Conservation (phyloP, 2,113 vertebrate species). For the Melanerpes formicivorus region DNA sequence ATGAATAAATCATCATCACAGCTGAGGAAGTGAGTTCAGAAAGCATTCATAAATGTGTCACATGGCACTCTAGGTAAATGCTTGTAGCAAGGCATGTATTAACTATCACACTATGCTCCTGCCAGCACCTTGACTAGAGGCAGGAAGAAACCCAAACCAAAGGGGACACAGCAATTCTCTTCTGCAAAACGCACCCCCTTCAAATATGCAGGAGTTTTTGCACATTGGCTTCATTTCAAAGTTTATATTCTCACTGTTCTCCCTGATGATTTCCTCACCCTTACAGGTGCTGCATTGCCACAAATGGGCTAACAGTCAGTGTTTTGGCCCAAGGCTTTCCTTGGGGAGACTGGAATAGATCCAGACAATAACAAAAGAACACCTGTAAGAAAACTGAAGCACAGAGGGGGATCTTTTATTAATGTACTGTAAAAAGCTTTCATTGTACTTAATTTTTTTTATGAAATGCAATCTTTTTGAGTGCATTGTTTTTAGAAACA, state of each 20-base stretch:
- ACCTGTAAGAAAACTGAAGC: not conserved
- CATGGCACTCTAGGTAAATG: not conserved
- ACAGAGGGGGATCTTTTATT: not conserved
- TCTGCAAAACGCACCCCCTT: not conserved
- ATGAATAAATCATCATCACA: not conserved
- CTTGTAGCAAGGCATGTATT: not conserved
- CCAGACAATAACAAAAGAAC: not conserved
- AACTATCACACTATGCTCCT: not conserved
- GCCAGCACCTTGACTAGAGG: not conserved
- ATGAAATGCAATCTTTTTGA: not conserved
- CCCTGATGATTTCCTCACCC: not conserved
- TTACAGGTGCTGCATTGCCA: not conserved
- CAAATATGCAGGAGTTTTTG: not conserved
- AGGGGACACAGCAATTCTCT: not conserved
- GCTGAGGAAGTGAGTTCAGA: not conserved
- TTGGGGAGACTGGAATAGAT: not conserved
- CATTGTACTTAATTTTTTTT: not conserved
- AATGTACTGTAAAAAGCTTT: not conserved
- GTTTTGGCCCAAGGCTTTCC: not conserved
- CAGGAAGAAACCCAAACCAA: not conserved
- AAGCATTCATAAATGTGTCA: not conserved
- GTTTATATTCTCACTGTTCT: fast-evolving
- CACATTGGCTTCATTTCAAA: not conserved
- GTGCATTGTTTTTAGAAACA: not conserved
- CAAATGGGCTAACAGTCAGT: not conserved